A percentile compares a stretch with the other conserved stretches of the same genome.
Conservation (phyloP, 2,797 vertebrate species). For the Numenius phaeopus region DNA sequence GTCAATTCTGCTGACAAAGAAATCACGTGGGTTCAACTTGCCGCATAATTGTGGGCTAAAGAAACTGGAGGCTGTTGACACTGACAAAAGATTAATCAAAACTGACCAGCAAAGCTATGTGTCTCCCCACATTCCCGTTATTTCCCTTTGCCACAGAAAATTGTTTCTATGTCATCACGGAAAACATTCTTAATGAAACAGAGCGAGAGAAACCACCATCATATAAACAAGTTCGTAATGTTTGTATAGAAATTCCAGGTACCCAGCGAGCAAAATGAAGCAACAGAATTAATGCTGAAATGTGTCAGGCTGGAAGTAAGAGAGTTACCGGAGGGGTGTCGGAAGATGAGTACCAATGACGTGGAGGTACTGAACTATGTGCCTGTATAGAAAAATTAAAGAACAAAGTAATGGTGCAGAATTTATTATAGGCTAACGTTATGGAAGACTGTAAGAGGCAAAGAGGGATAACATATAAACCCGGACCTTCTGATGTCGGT, state of each 20-base stretch:
- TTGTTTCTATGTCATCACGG: not conserved
- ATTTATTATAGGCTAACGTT: not conserved
- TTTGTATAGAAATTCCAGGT: not conserved
- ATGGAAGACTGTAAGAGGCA: not conserved
- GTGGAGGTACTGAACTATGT: not conserved
- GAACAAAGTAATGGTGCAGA: not conserved
- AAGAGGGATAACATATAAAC: not conserved
- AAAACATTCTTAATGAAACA: not conserved
- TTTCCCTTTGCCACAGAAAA: not conserved
- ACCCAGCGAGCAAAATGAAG: not conserved
- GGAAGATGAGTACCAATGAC: not conserved
- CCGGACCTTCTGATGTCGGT: not conserved
- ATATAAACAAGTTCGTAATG: not conserved
- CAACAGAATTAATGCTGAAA: not conserved
- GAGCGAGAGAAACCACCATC: not conserved
- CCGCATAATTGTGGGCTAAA: not conserved
- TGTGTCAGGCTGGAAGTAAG: not conserved
- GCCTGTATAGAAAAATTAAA: not conserved
- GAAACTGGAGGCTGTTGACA: not conserved
- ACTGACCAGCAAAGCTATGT: not conserved
- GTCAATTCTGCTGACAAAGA: not conserved
- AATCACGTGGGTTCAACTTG: not conserved
- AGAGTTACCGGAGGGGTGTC: not conserved
- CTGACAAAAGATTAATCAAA: not conserved
- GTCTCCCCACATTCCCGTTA: not conserved